Conservation (phyloP, 1,140 invertebrate species). For the Aphis gossypii region DNA sequence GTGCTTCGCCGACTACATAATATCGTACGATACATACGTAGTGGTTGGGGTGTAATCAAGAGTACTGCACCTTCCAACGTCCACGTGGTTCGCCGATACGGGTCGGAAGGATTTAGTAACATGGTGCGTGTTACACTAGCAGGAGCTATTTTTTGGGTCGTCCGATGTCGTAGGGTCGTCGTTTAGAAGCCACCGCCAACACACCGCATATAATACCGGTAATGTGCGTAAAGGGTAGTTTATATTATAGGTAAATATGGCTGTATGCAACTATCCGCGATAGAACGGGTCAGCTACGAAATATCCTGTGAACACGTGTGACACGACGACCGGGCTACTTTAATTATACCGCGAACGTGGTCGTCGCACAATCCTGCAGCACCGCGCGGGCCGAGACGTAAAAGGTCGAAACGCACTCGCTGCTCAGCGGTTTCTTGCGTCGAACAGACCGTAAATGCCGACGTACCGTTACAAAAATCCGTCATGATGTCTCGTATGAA, state of each 20-base stretch:
- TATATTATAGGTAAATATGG: background rate
- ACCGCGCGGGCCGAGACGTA: background rate
- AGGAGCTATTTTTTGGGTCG: background rate
- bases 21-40: slow-evolving; percentile 51
- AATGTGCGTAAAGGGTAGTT: background rate
- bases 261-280: background rate
- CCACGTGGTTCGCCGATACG: background rate
- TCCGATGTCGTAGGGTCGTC: background rate
- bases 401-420: background rate
- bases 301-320: background rate
- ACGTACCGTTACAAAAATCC: background rate
- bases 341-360: background rate
- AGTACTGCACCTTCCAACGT: slow-evolving; percentile 2
- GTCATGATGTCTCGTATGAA: background rate
- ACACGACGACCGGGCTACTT: background rate
- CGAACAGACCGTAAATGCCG: background rate
- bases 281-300: background rate
- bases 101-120: background rate
- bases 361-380: background rate
- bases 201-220: background rate
- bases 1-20: background rate
- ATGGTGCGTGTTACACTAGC: slow-evolving; percentile 16
- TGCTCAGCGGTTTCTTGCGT: background rate
- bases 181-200: background rate
- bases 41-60: slow-evolving; percentile 58